phyloP scores from a whole-genome alignment of 2,113 vertebrate genomes.

The Oncorhynchus mykiss region DNA sequence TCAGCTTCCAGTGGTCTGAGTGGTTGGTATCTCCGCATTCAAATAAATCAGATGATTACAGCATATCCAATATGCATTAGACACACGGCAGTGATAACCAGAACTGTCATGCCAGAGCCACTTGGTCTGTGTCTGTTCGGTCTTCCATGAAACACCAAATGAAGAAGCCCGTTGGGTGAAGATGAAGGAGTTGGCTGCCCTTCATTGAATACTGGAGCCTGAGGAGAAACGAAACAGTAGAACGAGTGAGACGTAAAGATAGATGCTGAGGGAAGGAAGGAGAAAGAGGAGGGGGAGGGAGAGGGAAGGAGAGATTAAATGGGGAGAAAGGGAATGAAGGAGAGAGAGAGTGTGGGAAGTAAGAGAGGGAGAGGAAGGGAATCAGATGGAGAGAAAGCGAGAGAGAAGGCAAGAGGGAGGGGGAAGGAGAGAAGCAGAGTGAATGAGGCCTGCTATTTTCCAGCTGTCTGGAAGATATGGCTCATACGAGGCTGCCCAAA shows the following conservation, averaged over 20 bases:
- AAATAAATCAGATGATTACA: background rate
- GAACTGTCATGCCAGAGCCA: conserved; percentile 10
- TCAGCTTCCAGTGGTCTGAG: background rate
- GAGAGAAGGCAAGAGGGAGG: conserved; percentile 23
- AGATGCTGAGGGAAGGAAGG: conserved; percentile 6
- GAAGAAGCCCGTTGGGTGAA: conserved; percentile 57
- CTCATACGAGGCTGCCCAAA: conserved; percentile 75
- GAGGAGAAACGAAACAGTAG: conserved; percentile 62
- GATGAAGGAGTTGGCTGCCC: conserved; percentile 52
- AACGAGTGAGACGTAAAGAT: background rate
- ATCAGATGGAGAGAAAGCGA: conserved; percentile 28
- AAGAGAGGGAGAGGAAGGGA: conserved; percentile 26
- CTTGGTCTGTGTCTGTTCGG: conserved; percentile 56
- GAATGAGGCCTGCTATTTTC: conserved; percentile 62
- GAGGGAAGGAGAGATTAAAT: background rate
- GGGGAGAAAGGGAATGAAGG: background rate
- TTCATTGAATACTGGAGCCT: conserved; percentile 64
- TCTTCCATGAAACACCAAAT: conserved; percentile 49
- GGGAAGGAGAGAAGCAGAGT: conserved; percentile 32
- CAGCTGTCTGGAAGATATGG: conserved; percentile 74
- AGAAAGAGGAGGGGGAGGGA: conserved; percentile 37
- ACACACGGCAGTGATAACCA: conserved; percentile 7
- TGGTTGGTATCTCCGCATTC: background rate
- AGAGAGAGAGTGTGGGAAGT: conserved; percentile 4
- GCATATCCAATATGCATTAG: background rate